phyloP scores from a whole-genome alignment of 1,140 invertebrate species.

The Mercenaria mercenaria region DNA sequence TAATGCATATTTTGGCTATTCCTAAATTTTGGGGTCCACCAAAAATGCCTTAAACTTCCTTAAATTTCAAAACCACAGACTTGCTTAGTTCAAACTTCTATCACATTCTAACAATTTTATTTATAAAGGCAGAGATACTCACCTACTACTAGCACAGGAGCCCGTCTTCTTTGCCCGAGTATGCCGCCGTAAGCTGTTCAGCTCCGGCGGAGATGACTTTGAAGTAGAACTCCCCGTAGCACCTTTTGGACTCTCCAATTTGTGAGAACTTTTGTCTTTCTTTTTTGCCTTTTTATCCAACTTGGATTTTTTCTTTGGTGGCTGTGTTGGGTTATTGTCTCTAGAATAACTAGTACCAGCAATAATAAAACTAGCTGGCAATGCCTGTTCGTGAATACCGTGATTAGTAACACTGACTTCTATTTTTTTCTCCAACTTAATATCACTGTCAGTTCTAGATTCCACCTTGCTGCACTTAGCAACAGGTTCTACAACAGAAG shows the following conservation, averaged over 20 bases:
- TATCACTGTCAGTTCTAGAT: conserved; percentile 13
- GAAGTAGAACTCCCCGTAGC: conserved; percentile 23
- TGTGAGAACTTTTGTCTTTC: conserved; percentile 40
- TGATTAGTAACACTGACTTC: conserved; percentile 30
- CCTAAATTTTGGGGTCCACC: no score
- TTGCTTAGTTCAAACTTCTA: no score
- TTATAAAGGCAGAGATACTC: no score
- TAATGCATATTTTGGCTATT: no score
- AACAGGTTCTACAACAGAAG: background rate
- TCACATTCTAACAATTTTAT: no score
- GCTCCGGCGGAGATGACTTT: conserved; percentile 69
- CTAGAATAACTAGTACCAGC: conserved; percentile 27
- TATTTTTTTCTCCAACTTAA: conserved; percentile 46
- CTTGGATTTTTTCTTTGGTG: conserved; percentile 32
- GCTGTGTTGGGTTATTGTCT: background rate
- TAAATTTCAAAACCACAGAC: no score
- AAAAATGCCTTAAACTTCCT: no score
- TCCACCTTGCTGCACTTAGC: conserved; percentile 53
- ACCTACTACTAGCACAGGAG: conserved; percentile 91
- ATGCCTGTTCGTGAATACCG: conserved; percentile 29
- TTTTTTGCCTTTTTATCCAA: conserved; percentile 42
- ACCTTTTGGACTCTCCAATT: background rate
- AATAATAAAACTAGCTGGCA: conserved; percentile 4
- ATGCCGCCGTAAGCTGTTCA: conserved; percentile 81
- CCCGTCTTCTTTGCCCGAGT: conserved; percentile 88